These are phyloP conservation scores for Rhagophthalmus giganteus DNA, from an alignment of 2,888 invertebrate genomes.

Conservation along the genomic window DNA sequence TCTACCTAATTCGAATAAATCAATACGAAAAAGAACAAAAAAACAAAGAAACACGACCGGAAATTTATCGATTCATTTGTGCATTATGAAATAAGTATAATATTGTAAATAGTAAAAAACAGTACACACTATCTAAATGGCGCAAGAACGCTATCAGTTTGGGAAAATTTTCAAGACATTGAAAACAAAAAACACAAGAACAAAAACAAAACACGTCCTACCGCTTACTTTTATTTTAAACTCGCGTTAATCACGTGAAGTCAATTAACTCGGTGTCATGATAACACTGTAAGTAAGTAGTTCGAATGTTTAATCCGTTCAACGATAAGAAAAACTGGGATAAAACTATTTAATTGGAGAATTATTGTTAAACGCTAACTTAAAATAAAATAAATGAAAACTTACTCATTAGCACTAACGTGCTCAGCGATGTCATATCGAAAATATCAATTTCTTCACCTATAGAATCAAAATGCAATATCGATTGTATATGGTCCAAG, in stretches of 20 bases:
- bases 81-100: too few relatives aligned
- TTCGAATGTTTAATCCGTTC: background rate
- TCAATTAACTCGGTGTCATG: background rate
- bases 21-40: too few relatives aligned
- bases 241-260: background rate
- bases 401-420: slow-evolving; percentile 47
- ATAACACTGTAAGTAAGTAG: background rate
- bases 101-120: too few relatives aligned
- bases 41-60: too few relatives aligned
- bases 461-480: slow-evolving; percentile 37
- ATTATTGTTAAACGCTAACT: too few relatives aligned
- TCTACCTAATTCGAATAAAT: too few relatives aligned
- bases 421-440: slow-evolving; percentile 47
- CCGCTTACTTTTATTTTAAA: background rate
- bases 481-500: slow-evolving; percentile 40
- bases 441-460: slow-evolving; percentile 41
- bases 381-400: slow-evolving; percentile 7
- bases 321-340: background rate
- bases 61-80: too few relatives aligned
- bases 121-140: too few relatives aligned
- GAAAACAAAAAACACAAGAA: background rate
- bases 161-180: too few relatives aligned
- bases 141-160: too few relatives aligned
- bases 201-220: background rate
- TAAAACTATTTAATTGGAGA: too few relatives aligned